Evolutionary conservation across 2,113 vertebrate species (phyloP).

Genomic region (Mus spicilegus): DNA sequence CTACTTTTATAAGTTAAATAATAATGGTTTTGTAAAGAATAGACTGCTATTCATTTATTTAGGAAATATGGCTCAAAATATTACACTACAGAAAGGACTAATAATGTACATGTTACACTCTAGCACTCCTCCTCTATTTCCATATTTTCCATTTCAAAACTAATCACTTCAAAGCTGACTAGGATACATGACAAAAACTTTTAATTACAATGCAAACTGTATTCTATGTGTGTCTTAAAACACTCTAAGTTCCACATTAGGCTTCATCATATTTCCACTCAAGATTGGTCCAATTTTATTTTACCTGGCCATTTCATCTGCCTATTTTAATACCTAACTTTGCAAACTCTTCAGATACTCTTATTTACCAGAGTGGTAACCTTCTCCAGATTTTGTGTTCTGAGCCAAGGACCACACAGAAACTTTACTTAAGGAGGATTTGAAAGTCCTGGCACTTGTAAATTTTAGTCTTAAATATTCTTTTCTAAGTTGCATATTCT

Average conservation of each 20-base stretch:
- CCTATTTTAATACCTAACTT: slow-evolving; percentile 30
- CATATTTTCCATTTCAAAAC: background rate
- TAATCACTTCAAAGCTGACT: background rate
- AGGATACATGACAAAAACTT: background rate
- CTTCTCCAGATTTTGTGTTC: slow-evolving; percentile 61
- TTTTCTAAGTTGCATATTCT: slow-evolving; percentile 40
- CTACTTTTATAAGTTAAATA: background rate
- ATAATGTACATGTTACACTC: too few relatives aligned
- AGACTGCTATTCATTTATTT: background rate
- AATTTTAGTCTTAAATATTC: slow-evolving; percentile 69
- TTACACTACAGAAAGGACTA: background rate
- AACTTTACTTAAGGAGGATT: slow-evolving; percentile 54
- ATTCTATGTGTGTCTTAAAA: background rate
- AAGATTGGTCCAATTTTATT: background rate
- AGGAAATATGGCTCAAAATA: background rate
- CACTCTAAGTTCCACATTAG: background rate
- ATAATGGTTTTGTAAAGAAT: background rate
- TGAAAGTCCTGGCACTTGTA: slow-evolving; percentile 55
- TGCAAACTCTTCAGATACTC: slow-evolving; percentile 4
- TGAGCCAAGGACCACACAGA: slow-evolving; percentile 63
- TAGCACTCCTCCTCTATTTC: background rate
- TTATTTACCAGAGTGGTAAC: slow-evolving; percentile 52
- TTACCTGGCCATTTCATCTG: background rate
- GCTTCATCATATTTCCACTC: background rate
- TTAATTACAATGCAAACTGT: background rate